Percentiles rank a stretch among this genome's conserved stretches.
phyloP scores from a whole-genome alignment of 2,797 vertebrate species.

The Enteromius radiatus region DNA sequence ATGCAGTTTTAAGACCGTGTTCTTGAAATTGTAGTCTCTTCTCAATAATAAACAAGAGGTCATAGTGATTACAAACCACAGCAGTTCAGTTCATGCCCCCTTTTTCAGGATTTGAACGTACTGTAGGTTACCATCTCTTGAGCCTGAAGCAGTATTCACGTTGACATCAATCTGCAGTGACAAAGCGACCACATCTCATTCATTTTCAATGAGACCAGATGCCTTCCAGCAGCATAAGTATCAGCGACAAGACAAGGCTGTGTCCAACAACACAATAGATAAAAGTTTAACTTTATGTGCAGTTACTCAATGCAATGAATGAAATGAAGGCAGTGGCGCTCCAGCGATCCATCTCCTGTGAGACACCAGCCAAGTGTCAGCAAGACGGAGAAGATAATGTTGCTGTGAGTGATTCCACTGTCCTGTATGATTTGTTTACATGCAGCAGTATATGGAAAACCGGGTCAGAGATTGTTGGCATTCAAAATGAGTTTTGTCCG shows the following conservation, averaged over 20 bases:
- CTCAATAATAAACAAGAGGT: background rate
- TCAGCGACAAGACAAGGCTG: background rate
- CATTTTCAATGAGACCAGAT: background rate
- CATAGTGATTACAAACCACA: background rate
- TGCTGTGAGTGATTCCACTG: background rate
- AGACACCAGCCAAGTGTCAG: background rate
- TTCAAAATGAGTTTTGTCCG: background rate
- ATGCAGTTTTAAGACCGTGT: background rate
- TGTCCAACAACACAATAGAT: background rate
- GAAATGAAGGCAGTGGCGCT: background rate
- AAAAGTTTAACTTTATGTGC: background rate
- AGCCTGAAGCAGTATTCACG: background rate
- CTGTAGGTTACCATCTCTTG: background rate
- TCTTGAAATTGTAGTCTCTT: background rate
- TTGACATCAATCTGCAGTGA: slow-evolving; percentile 1
- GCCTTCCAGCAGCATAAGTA: background rate
- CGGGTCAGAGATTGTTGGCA: background rate
- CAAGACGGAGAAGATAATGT: slow-evolving; percentile 13
- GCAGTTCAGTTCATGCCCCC: background rate
- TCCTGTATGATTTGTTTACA: slow-evolving; percentile 22
- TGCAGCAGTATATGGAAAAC: background rate
- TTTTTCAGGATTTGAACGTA: background rate
- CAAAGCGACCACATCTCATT: background rate
- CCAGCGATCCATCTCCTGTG: background rate
- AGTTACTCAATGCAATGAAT: background rate